Evolutionary conservation across 2,888 invertebrate species (phyloP).

Genomic region (Lagria hirta): DNA sequence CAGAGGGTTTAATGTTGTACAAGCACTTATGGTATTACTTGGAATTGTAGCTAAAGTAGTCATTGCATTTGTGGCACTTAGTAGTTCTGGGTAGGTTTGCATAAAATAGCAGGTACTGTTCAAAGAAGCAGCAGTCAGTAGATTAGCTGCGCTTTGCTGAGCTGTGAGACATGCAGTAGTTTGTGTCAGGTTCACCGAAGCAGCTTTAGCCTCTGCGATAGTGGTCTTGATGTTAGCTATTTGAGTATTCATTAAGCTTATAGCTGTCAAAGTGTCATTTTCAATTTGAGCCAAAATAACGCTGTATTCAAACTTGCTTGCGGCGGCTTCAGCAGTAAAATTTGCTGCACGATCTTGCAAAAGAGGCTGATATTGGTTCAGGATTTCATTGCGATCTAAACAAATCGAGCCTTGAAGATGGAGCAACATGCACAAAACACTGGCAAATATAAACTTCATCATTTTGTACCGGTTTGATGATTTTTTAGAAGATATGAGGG

Average conservation of each 20-base stretch:
- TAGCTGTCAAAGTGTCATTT: slow-evolving; percentile 1
- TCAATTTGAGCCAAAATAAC: slow-evolving; percentile 1
- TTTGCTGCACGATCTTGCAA: neutral
- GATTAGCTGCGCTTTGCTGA: neutral
- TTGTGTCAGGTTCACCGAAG: neutral
- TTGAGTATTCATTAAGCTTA: slow-evolving; percentile 4
- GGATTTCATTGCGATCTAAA: slow-evolving; percentile 6
- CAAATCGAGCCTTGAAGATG: slow-evolving; percentile 5
- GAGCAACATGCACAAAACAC: too few species aligned
- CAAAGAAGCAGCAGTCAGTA: neutral
- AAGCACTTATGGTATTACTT: slow-evolving; percentile 2
- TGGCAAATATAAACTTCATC: too few species aligned
- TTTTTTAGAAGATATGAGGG: too few species aligned
- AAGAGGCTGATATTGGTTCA: slow-evolving; percentile 7
- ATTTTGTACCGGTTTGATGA: too few species aligned
- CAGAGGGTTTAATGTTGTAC: slow-evolving; percentile 6
- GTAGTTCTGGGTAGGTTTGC: neutral
- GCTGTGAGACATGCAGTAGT: slow-evolving; percentile 1
- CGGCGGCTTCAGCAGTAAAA: neutral
- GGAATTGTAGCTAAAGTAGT: slow-evolving; percentile 6
- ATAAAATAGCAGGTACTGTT: slow-evolving; percentile 6
- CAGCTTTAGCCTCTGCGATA: neutral
- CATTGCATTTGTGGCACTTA: neutral
- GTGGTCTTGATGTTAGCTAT: neutral
- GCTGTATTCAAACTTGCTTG: neutral